These are phyloP conservation scores for Sebastes melanostomus DNA, from an alignment of 2,797 vertebrate genomes.

Conservation along the genomic window DNA sequence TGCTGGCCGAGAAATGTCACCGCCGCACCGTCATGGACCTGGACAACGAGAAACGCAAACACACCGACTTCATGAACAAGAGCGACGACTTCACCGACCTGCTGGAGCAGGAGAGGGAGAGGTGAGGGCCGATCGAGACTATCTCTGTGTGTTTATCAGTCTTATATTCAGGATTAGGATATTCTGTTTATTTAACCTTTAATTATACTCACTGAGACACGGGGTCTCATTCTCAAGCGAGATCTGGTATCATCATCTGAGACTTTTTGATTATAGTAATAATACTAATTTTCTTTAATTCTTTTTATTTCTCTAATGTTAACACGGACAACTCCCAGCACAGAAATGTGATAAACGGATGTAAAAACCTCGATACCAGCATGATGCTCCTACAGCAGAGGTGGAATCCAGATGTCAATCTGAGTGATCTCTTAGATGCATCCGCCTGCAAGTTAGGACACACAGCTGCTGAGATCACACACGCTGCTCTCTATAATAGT, in stretches of 20 bases:
- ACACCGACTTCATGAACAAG: conserved; percentile 96
- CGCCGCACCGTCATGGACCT: conserved; percentile 91
- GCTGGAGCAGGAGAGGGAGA: conserved; percentile 96
- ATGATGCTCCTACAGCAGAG: background rate
- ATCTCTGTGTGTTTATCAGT: no score
- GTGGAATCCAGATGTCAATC: background rate
- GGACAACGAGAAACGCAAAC: conserved; percentile 93
- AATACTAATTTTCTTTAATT: no score
- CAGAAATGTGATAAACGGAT: background rate
- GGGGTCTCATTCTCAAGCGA: no score
- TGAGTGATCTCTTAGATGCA: background rate
- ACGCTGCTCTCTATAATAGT: background rate
- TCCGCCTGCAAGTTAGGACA: background rate
- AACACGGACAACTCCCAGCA: no score
- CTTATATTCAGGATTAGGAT: no score
- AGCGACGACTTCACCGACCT: conserved; percentile 98
- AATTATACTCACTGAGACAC: no score
- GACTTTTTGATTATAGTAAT: no score
- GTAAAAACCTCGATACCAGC: background rate
- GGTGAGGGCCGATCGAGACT: conserved; percentile 73
- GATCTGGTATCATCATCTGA: no score
- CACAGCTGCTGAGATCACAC: conserved; percentile 25
- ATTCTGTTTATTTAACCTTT: no score
- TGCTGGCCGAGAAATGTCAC: conserved; percentile 95
- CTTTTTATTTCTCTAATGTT: no score